A percentile compares a stretch with the other conserved stretches of the same genome.
phyloP scores from a whole-genome alignment of 2,113 vertebrate species.

The Hipposideros armiger region DNA sequence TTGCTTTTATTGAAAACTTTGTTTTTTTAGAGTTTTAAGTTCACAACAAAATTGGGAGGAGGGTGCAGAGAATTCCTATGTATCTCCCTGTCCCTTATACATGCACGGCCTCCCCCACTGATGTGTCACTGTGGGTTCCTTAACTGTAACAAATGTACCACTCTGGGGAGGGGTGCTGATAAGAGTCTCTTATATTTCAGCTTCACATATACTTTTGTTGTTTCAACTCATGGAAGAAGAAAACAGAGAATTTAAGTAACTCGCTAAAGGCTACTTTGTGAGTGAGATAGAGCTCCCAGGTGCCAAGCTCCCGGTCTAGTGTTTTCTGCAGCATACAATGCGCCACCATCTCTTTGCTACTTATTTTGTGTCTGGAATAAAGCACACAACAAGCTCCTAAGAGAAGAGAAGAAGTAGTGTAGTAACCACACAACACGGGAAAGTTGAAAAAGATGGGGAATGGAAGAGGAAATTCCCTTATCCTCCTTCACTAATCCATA shows the following conservation, averaged over 20 bases:
- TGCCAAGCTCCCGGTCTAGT: neutral
- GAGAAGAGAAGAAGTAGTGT: neutral
- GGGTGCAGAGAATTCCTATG: neutral
- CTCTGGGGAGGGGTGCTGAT: neutral
- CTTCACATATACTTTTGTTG: neutral
- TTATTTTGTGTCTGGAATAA: neutral
- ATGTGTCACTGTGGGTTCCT: neutral
- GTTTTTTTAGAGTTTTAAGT: neutral
- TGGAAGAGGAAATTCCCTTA: constrained; percentile 2
- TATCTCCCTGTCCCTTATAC: neutral
- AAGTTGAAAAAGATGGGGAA: constrained; percentile 19
- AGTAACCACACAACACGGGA: neutral
- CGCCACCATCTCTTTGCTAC: neutral
- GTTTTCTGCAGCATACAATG: neutral
- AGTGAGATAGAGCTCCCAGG: neutral
- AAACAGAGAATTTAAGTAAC: neutral
- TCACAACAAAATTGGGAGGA: neutral
- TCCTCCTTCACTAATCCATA: neutral
- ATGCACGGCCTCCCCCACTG: too few species aligned
- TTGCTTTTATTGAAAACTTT: constrained; percentile 1
- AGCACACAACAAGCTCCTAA: neutral
- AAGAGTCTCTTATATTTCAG: neutral
- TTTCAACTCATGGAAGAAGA: neutral
- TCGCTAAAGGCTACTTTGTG: neutral
- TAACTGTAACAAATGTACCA: neutral